Evolutionary conservation across 2,888 invertebrate genomes (phyloP).

Genomic region (Drosophila atripex): DNA sequence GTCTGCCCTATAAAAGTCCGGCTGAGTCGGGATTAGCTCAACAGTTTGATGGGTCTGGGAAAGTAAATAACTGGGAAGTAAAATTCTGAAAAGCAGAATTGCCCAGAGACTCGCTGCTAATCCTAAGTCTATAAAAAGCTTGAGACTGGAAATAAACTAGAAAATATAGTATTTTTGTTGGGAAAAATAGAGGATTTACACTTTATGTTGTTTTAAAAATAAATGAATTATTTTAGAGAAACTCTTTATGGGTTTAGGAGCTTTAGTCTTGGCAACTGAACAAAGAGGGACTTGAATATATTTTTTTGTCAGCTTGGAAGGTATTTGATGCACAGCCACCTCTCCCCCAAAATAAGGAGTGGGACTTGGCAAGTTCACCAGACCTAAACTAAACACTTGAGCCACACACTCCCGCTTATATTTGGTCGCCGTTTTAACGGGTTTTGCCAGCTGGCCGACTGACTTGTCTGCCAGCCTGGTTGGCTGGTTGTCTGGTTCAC

Average conservation of each 20-base stretch:
- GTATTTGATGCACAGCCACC: neutral
- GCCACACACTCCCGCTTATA: constrained; percentile 32
- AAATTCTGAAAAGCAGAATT: constrained; percentile 13
- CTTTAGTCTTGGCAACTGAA: neutral
- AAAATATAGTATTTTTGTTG: neutral
- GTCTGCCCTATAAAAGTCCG: constrained; percentile 27
- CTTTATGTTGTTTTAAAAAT: neutral
- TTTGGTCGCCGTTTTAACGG: constrained; percentile 62
- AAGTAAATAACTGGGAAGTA: constrained; percentile 30
- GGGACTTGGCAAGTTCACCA: constrained; percentile 18
- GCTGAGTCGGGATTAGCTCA: constrained; percentile 37
- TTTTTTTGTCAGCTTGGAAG: neutral
- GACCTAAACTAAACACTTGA: constrained; percentile 37
- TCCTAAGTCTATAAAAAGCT: constrained; percentile 12
- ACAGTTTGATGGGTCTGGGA: constrained; percentile 31
- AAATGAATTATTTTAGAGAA: neutral
- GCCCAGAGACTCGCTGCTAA: constrained; percentile 13
- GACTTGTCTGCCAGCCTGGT: constrained; percentile 20
- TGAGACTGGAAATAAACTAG: neutral
- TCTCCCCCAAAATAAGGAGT: neutral
- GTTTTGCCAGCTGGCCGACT: constrained; percentile 64
- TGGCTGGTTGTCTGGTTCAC: constrained; percentile 29
- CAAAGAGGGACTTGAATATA: neutral
- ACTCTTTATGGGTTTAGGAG: neutral
- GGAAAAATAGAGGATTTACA: neutral